Base-by-base conservation (phyloP, 1,140 invertebrate genomes). In the Drosophila chauvacae region DNA sequence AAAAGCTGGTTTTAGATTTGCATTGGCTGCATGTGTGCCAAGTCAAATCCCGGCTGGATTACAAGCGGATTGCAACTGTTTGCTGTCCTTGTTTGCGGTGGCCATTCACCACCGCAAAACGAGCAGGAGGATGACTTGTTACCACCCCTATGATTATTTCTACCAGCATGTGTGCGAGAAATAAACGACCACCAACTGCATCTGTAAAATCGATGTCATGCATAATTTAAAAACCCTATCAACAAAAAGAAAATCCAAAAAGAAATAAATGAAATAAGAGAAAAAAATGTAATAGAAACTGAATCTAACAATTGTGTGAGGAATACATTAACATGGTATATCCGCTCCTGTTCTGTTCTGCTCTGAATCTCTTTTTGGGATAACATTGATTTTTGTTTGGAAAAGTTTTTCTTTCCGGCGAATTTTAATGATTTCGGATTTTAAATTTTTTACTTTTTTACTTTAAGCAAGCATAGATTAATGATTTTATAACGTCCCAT, bases 171-270 rank as follows among this genome's bases (percentile, higher is more conserved):
- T 79, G 81, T 72, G 60, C 45, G 61, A 61, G 60, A 62, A 86
- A 66, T 68, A 66, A 73, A 57, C 78, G 65, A 85, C 83, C 74
- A 61, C 83, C 79, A 68, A 81, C 78, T 87, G 83, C 83, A 87
- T 80, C 76, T 80, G 76, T 77, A 73, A 86, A 86, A 87, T 86
- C 83, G 83, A 86, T 86, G 83, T 77, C 83, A 86, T 86, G 83
- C 76, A 87, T 86, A 86, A 87, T 80, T 86, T 80, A 87, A 71
- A 50, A 75, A 44, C 47, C 64, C 37, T n/a, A 48, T 60, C 35
- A 51, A 50, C 42, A 51, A 60, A 41, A 56, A 70, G 9, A 37
- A n/a, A 41, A 69, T 65, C 10, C 4, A 42, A 48, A 63, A 48
- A 14, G 3, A 3, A 14, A 23, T 14, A 47, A 4, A 16, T 9